Base-by-base conservation (phyloP, 2,113 vertebrate genomes). In the Hystrix cristata region DNA sequence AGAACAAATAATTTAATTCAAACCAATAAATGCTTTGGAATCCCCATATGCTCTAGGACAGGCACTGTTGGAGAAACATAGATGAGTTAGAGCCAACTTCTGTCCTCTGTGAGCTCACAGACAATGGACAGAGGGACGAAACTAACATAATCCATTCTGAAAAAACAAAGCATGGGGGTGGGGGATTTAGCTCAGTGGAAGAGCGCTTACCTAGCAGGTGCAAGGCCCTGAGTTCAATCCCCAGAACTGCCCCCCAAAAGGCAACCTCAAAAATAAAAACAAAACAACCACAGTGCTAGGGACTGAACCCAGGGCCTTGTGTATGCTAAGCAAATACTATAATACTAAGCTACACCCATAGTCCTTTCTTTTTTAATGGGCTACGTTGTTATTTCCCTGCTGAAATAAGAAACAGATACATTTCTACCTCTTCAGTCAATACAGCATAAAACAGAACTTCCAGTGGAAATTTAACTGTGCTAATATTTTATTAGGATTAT, bases 401-500 rank as follows among this genome's bases (percentile, higher is more conserved):
- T 57, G 53, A 67, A 51, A 85, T 46, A 89, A 93, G 84, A 34
- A 97, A 83, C 16, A 38, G 29, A 84, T 29, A 11, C 59, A 60
- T 64, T 31, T 78, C 13, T 3, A 48, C 57, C 5, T 25, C 55
- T 94, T 93, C 11, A 79, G 14, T 38, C 21, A 64, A 83, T 9
- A 80, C 0, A 46, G 51, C 51, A 90, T 31, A 95, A 4, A 85
- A 78, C 74, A 78, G 48, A 53, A 53, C 27, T 31, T 67, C 9
- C 67, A 57, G 19, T 21, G 25, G 82, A 83, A 34, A 84, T 60
- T 55, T 83, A 60, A 65, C 29, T 65, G 14, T 64, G 79, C 16
- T 67, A 69, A 14, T 48, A 71, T 90, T 94, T 94, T 95, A 65
- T 57, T 91, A 89, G 60, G 71, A 51, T 64, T 95, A 87, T 78